Base-by-base conservation (phyloP, 1,140 invertebrate species). In the Bradynema listronoti region DNA sequence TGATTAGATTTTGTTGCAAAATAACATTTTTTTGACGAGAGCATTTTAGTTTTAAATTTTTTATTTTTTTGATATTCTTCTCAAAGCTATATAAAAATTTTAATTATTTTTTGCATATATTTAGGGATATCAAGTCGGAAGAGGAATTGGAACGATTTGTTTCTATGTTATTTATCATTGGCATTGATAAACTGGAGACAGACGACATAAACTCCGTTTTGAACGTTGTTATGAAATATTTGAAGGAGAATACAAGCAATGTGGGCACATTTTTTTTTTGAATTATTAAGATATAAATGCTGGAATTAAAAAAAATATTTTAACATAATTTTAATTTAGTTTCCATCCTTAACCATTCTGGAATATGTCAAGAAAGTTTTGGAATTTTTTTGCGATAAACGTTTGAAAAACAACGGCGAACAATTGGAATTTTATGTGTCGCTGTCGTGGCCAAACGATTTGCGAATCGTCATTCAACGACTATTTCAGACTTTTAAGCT, bases 401-500 rank as follows among this genome's bases (percentile, higher is more conserved):
- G n/a, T n/a, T n/a, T n/a, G n/a, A n/a, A n/a, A n/a, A n/a, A n/a
- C n/a, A n/a, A n/a, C n/a, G n/a, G n/a, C n/a, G n/a, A n/a, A n/a
- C n/a, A n/a, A n/a, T n/a, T n/a, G n/a, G n/a, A n/a, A n/a, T n/a
- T n/a, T n/a, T n/a, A n/a, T n/a, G 47, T 50, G 27, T 19, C 16
- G 16, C 16, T 50, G 47, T 24, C 16, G 2, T 50, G 47, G 47
- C 47, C 47, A 3, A 24, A 2, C 34, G 47, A 50, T 50, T 27
- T 50, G 5, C 29, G 47, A 27, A 25, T 50, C 27, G 47, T 50
- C 16, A 29, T 50, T 27, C 47, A 32, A 24, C 4, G 47, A 29
- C 19, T 50, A 3, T 29, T 50, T 29, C 47, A 50, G n/a, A 50
- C 47, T n/a, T 50, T 50, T 50, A 50, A 50, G n/a, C 29, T 50